Evolutionary conservation across 2,797 vertebrate genomes (phyloP).

Genomic region (Esox lucius): DNA sequence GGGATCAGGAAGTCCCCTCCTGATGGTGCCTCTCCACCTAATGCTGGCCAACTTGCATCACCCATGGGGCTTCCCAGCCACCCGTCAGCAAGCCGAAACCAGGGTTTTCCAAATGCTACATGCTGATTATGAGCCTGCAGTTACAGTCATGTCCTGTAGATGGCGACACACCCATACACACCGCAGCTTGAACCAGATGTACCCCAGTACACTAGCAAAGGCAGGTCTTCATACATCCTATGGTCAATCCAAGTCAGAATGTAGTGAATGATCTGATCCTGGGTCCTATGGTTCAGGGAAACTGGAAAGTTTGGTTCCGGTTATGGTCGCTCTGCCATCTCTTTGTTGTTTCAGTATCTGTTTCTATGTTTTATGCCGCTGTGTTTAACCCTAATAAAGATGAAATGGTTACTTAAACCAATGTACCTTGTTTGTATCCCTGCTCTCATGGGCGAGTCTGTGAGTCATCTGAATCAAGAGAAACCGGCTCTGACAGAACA

Average conservation of each 20-base stretch:
- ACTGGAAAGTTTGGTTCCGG: neutral
- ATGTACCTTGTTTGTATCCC: slow-evolving; percentile 39
- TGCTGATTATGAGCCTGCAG: neutral
- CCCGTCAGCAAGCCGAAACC: no score
- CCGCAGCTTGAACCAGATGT: neutral
- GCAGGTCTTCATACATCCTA: neutral
- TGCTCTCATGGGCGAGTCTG: slow-evolving; percentile 53
- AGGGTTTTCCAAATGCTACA: neutral
- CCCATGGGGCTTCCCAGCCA: no score
- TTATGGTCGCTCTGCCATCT: neutral
- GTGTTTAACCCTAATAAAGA: slow-evolving; percentile 49
- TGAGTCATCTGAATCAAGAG: slow-evolving; percentile 30
- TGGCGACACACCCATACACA: slow-evolving; percentile 36
- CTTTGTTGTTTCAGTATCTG: slow-evolving; percentile 17
- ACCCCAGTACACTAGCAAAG: no score
- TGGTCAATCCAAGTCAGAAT: neutral
- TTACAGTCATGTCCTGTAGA: slow-evolving; percentile 49
- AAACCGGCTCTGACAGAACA: neutral
- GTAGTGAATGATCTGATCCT: neutral
- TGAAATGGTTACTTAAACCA: slow-evolving; percentile 44
- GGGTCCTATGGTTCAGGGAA: neutral
- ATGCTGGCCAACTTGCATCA: no score
- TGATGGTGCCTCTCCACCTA: no score
- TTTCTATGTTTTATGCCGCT: slow-evolving; percentile 31
- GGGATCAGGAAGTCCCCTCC: no score